Evolutionary conservation across 2,113 vertebrate genomes (phyloP).

Genomic region (Bombycilla garrulus): DNA sequence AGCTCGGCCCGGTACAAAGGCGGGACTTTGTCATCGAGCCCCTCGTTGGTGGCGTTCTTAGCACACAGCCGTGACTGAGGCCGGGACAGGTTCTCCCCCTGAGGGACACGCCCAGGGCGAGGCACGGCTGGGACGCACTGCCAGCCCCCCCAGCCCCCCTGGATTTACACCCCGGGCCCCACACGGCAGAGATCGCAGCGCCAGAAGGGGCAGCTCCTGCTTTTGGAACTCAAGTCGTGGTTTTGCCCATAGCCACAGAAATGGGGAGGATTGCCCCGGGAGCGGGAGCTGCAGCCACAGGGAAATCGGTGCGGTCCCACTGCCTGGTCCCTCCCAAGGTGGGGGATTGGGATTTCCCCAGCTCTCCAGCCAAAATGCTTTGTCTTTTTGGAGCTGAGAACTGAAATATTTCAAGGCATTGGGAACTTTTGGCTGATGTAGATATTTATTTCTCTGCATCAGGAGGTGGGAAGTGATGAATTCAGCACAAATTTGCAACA

Average conservation of each 20-base stretch:
- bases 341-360: not conserved
- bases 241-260: not conserved
- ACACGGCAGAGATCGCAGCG: not conserved
- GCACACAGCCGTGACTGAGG: not conserved
- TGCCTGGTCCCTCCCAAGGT: not conserved
- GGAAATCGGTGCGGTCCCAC: not conserved
- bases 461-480: not conserved
- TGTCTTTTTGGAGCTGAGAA: not conserved
- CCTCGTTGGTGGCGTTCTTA: not conserved
- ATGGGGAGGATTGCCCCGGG: not conserved
- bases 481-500: not conserved
- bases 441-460: not conserved
- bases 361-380: not conserved
- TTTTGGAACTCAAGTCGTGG: not conserved
- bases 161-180: not conserved
- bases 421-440: not conserved
- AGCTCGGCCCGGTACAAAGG: not conserved
- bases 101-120: not conserved
- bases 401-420: not conserved
- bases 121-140: rapidly evolving
- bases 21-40: not conserved
- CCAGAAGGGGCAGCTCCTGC: not conserved
- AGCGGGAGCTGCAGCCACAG: rapidly evolving
- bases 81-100: not conserved
- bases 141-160: rapidly evolving